Percentiles rank a stretch among this genome's conserved stretches.
phyloP scores from a whole-genome alignment of 2,113 vertebrate genomes.

The Phasianus colchicus region DNA sequence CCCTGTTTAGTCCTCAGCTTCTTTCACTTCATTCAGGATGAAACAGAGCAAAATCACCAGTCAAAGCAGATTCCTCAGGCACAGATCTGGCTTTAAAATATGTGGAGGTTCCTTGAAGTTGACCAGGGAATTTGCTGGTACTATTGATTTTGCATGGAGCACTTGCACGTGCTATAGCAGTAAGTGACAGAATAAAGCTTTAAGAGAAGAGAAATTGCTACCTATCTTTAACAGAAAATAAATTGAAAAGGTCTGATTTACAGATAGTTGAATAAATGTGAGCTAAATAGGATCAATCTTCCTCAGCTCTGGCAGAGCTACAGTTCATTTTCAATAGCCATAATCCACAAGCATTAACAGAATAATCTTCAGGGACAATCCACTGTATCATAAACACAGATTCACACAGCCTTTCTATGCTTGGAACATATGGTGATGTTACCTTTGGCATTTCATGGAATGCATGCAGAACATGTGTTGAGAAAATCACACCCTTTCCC shows the following conservation, averaged over 20 bases:
- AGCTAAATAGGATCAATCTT: neutral
- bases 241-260: neutral
- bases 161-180: neutral
- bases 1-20: neutral
- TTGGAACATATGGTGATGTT: neutral
- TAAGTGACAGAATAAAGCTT: neutral
- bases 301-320: neutral
- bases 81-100: neutral
- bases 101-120: neutral
- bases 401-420: neutral
- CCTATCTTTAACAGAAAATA: neutral
- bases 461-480: neutral
- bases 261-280: neutral
- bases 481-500: neutral
- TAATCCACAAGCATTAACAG: neutral
- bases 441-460: neutral
- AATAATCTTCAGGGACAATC: neutral
- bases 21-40: neutral
- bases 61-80: neutral
- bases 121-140: neutral
- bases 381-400: neutral
- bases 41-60: neutral
- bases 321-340: neutral
- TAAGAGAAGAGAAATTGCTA: neutral
- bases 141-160: neutral